These are phyloP conservation scores for Orius insidiosus DNA, from an alignment of 1,140 invertebrate species.

Conservation along the genomic window DNA sequence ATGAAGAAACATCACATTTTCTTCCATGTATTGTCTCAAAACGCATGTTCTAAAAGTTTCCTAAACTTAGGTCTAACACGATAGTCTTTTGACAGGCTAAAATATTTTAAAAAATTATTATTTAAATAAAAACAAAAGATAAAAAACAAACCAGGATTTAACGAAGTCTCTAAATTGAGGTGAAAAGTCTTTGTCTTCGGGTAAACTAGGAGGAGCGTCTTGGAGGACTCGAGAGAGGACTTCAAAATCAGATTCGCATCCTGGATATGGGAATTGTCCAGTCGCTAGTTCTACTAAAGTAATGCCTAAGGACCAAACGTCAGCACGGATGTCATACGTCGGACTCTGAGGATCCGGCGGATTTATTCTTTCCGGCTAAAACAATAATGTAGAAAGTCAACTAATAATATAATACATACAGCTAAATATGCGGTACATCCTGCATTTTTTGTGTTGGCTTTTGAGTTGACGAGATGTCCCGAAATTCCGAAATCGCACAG, in stretches of 20 bases:
- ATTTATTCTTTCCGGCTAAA: slow-evolving; percentile 88
- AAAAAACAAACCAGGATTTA: slow-evolving; percentile 45
- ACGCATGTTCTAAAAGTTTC: slow-evolving; percentile 74
- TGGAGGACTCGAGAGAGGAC: slow-evolving; percentile 76
- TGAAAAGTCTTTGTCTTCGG: slow-evolving; percentile 56
- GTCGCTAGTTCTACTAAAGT: slow-evolving; percentile 86
- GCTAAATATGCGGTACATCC: slow-evolving; percentile 98
- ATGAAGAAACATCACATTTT: too few relatives aligned
- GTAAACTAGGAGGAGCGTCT: slow-evolving; percentile 69
- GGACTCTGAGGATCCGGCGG: slow-evolving; percentile 68
- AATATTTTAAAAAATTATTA: slow-evolving; percentile 8
- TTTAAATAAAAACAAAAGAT: not conserved
- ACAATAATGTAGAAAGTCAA: slow-evolving; percentile 5
- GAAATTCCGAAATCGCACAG: slow-evolving; percentile 99
- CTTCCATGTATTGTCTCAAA: too few relatives aligned
- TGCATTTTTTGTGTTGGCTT: slow-evolving; percentile 88
- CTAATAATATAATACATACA: slow-evolving; percentile 39
- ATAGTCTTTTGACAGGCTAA: slow-evolving; percentile 85
- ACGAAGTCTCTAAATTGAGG: slow-evolving; percentile 73
- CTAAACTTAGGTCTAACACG: slow-evolving; percentile 85
- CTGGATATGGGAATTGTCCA: slow-evolving; percentile 77
- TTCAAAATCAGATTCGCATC: slow-evolving; percentile 93
- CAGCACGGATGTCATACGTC: slow-evolving; percentile 94
- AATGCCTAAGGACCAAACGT: slow-evolving; percentile 98
- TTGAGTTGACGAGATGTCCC: slow-evolving; percentile 89